Evolutionary conservation across 2,113 vertebrate genomes (phyloP).

Genomic region (Nyctereutes procyonoides): DNA sequence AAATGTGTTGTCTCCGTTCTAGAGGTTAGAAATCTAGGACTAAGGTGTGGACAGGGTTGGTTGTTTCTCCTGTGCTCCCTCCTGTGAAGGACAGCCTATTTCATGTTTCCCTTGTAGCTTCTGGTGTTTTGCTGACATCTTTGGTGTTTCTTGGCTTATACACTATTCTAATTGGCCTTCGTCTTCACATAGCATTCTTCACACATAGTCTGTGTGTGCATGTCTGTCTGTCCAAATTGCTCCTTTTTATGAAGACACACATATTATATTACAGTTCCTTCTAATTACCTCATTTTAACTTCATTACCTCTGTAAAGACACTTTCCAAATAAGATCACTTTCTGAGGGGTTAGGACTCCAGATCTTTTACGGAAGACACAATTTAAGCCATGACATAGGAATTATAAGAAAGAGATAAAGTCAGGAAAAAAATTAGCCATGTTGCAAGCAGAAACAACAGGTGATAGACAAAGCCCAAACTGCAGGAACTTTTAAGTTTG

Average conservation of each 20-base stretch:
- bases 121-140: neutral
- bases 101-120: neutral
- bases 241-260: neutral
- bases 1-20: neutral
- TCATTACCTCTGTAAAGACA: neutral
- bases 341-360: neutral
- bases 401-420: neutral
- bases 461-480: neutral
- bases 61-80: neutral
- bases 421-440: neutral
- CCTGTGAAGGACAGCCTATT: neutral
- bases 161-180: neutral
- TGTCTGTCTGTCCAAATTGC: neutral
- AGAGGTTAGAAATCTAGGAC: neutral
- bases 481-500: neutral
- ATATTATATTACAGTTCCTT: neutral
- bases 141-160: neutral
- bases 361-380: neutral
- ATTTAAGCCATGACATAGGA: neutral
- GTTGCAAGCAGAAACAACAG: neutral
- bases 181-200: neutral
- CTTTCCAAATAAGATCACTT: constrained; percentile 44
- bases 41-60: neutral
- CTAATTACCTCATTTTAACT: neutral
- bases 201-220: neutral